Evolutionary conservation across 1,140 invertebrate species (phyloP).

Genomic region (Panulirus ornatus): DNA sequence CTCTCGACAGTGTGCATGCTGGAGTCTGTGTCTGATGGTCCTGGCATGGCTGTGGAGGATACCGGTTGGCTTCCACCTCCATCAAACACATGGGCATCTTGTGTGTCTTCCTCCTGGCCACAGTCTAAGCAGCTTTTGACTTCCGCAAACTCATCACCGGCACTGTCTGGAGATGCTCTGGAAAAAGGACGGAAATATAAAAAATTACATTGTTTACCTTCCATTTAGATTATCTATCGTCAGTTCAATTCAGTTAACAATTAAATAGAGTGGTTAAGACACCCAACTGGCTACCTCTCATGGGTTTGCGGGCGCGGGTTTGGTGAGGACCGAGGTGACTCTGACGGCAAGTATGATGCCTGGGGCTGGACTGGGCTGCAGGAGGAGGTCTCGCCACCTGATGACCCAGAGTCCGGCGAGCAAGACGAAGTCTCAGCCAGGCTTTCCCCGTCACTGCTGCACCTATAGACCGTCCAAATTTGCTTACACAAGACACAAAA

Average conservation of each 20-base stretch:
- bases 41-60: constrained; percentile 58
- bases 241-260: background rate
- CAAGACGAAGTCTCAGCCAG: constrained; percentile 86
- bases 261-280: background rate
- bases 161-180: constrained; percentile 74
- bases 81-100: constrained; percentile 71
- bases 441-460: constrained; percentile 95
- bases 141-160: constrained; percentile 70
- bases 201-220: background rate
- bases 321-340: constrained; percentile 54
- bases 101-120: constrained; percentile 57
- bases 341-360: constrained; percentile 59
- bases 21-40: constrained; percentile 15
- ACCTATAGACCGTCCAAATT: constrained; percentile 52
- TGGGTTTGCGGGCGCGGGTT: constrained; percentile 30
- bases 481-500: constrained; percentile 2
- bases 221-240: background rate
- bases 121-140: constrained; percentile 62
- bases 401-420: constrained; percentile 75
- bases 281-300: constrained; percentile 22
- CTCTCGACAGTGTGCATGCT: constrained; percentile 21
- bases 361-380: constrained; percentile 66
- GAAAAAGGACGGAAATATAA: background rate
- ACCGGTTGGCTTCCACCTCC: constrained; percentile 71
- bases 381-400: constrained; percentile 70